Evolutionary conservation across 2,113 vertebrate genomes (phyloP).

Genomic region (Pachypanchax playfairii): DNA sequence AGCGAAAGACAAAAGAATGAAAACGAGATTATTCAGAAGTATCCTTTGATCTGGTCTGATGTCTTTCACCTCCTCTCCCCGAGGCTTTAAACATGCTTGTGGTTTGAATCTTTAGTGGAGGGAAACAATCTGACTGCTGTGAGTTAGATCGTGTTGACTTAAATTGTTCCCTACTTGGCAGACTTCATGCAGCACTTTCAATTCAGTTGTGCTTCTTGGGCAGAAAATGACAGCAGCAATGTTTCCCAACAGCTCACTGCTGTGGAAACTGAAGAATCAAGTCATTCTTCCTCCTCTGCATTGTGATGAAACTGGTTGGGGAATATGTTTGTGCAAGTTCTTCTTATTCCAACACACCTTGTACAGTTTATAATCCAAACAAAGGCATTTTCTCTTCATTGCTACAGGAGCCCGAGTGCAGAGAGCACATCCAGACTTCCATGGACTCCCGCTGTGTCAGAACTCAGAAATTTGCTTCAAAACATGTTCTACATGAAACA

Average conservation of each 20-base stretch:
- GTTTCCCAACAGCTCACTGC: not conserved
- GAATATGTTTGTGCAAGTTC: too few relatives aligned
- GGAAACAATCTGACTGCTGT: not conserved
- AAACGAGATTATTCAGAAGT: constrained; percentile 46
- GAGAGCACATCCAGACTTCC: too few relatives aligned
- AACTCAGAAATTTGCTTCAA: too few relatives aligned
- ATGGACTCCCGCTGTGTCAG: too few relatives aligned
- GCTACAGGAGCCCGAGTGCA: too few relatives aligned
- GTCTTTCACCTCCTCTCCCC: not conserved
- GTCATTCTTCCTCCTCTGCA: not conserved
- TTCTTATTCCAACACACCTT: too few relatives aligned
- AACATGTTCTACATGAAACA: too few relatives aligned
- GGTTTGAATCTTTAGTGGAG: not conserved
- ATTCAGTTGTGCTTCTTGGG: not conserved
- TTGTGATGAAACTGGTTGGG: not conserved
- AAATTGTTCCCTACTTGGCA: not conserved
- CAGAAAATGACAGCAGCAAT: not conserved
- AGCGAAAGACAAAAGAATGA: constrained; percentile 19
- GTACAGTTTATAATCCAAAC: too few relatives aligned
- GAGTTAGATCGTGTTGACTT: not conserved
- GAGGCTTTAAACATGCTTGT: constrained; percentile 1
- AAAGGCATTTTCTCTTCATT: too few relatives aligned
- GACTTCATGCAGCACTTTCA: not conserved
- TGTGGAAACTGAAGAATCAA: not conserved
- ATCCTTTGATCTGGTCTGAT: constrained; percentile 53